Evolutionary conservation across 2,888 invertebrate genomes (phyloP).

Genomic region (Corbicula japonica): DNA sequence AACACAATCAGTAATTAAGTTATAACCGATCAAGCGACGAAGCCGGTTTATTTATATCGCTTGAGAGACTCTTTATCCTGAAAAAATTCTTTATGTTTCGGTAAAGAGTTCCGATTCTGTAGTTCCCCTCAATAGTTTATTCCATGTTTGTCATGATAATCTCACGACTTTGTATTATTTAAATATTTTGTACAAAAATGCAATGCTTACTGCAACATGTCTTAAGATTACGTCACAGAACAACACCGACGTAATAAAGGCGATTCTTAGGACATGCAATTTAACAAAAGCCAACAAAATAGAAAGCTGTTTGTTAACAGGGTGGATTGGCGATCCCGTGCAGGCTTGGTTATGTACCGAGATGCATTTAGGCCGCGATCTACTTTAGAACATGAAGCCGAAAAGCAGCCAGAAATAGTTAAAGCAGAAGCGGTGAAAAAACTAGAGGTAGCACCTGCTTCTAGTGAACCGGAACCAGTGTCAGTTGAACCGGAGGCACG

Average conservation of each 20-base stretch:
- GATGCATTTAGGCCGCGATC: constrained; percentile 57
- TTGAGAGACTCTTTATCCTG: no score
- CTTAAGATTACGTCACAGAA: constrained; percentile 29
- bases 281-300: no score
- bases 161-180: no score
- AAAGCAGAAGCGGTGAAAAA: constrained; percentile 27
- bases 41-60: no score
- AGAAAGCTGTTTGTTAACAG: constrained; percentile 59
- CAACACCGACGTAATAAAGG: not conserved
- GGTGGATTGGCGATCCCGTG: constrained; percentile 64
- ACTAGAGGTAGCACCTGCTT: constrained; percentile 2
- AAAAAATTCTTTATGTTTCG: no score
- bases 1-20: no score
- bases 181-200: no score
- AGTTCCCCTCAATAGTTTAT: no score
- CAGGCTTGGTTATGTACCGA: constrained; percentile 64
- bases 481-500: constrained; percentile 24
- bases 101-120: no score
- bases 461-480: not conserved
- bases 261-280: constrained; percentile 28
- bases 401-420: constrained; percentile 23
- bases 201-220: not conserved
- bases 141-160: no score
- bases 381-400: constrained; percentile 26
- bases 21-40: no score